Conservation (phyloP, 2,888 invertebrate genomes). For the Thera britannica region DNA sequence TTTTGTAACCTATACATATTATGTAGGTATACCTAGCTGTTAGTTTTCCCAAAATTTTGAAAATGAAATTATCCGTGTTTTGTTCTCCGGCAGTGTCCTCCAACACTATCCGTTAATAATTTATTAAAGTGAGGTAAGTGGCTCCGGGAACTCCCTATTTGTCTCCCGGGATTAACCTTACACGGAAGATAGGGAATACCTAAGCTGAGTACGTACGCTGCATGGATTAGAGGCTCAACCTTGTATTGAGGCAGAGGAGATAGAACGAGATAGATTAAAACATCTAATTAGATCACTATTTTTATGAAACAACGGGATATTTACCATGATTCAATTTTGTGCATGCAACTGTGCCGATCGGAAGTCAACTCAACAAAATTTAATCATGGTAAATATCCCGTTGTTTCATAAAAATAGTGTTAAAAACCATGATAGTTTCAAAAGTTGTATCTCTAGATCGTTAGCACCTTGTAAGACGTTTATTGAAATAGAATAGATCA, state of each 20-base stretch:
- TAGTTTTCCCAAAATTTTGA: too few species aligned
- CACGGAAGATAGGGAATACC: conserved; percentile 17
- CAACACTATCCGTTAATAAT: conserved; percentile 24
- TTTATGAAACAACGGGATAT: too few species aligned
- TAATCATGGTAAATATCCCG: too few species aligned
- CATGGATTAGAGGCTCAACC: conserved; percentile 19
- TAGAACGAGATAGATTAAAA: background rate
- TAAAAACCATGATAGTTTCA: too few species aligned
- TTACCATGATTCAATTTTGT: too few species aligned
- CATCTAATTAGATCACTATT: background rate
- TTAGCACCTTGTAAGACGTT: background rate
- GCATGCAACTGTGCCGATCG: too few species aligned
- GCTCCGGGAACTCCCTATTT: conserved; percentile 20
- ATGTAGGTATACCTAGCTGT: too few species aligned
- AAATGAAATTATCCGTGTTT: too few species aligned
- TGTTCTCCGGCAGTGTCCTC: background rate
- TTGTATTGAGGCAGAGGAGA: background rate
- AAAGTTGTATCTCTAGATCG: too few species aligned
- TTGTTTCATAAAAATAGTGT: too few species aligned
- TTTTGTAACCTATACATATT: too few species aligned
- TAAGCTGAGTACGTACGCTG: conserved; percentile 6
- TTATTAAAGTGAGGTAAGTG: conserved; percentile 18
- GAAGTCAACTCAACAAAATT: too few species aligned
- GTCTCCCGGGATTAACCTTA: conserved; percentile 31
- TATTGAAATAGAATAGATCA: conserved; percentile 9